Conservation (phyloP, 2,797 vertebrate genomes). For the Triplophysa yarkandensis region DNA sequence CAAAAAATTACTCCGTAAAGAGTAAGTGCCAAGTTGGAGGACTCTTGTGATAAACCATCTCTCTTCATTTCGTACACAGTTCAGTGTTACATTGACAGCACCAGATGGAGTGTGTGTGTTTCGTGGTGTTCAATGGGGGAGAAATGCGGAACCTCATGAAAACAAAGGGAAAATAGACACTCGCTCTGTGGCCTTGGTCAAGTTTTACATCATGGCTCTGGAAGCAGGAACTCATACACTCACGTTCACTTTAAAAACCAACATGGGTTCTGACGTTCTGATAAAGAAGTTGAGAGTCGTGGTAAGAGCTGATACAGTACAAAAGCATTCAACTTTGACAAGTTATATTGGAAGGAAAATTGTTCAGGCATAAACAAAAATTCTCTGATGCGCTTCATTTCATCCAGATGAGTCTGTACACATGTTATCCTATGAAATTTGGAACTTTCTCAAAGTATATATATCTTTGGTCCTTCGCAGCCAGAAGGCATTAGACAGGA, state of each 20-base stretch:
- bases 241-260: constrained; percentile 78
- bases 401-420: background rate
- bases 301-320: constrained; percentile 71
- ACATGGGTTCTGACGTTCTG: constrained; percentile 65
- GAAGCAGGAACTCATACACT: constrained; percentile 82
- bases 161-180: constrained; percentile 40
- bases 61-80: constrained; percentile 67
- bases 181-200: constrained; percentile 62
- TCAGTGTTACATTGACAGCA: constrained; percentile 77
- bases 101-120: constrained; percentile 80
- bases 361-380: background rate
- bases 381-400: background rate
- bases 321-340: background rate
- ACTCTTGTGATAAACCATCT: too few relatives aligned
- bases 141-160: constrained; percentile 54
- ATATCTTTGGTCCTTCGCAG: constrained; percentile 66
- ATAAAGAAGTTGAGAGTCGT: constrained; percentile 84
- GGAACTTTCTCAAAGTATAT: too few relatives aligned
- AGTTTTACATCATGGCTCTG: constrained; percentile 83
- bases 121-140: constrained; percentile 48
- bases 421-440: too few relatives aligned
- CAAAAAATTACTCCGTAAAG: too few relatives aligned
- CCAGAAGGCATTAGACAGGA: constrained; percentile 87
- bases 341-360: background rate
- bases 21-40: too few relatives aligned